Conservation (phyloP, 2,113 vertebrate species). For the Todiramphus chloris region DNA sequence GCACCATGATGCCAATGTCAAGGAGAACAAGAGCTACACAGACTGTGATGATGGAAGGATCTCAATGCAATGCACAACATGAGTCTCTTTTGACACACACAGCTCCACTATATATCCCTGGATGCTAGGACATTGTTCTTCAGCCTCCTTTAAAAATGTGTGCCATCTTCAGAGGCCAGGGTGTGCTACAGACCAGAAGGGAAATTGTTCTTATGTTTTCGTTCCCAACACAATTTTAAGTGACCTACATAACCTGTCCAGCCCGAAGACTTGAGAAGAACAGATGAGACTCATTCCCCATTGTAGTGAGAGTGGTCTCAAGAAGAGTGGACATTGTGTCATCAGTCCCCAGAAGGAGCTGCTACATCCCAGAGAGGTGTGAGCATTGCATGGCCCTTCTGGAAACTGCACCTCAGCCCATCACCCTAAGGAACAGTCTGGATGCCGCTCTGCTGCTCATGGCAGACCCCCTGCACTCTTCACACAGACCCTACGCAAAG, state of each 20-base stretch:
- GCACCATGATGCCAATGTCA: not conserved
- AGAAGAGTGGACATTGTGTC: not conserved
- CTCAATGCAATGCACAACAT: not conserved
- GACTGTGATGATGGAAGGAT: not conserved
- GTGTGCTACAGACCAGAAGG: not conserved
- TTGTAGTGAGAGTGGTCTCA: not conserved
- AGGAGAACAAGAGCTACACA: not conserved
- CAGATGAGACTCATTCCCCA: rapidly evolving
- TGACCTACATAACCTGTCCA: not conserved
- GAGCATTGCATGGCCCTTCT: not conserved
- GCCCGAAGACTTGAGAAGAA: not conserved
- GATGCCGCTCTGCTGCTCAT: not conserved
- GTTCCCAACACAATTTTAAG: not conserved
- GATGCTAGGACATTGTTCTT: not conserved
- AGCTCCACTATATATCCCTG: not conserved
- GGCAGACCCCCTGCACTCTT: not conserved
- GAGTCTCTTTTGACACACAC: not conserved
- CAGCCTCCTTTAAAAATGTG: not conserved
- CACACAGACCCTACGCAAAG: not conserved
- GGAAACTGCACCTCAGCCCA: not conserved
- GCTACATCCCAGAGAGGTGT: not conserved
- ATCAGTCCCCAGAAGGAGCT: not conserved
- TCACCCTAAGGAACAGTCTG: not conserved
- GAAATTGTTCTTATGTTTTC: not conserved
- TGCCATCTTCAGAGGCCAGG: not conserved